These are phyloP conservation scores for Tamandua tetradactyla DNA, from an alignment of 2,797 vertebrate species.

Conservation along the genomic window DNA sequence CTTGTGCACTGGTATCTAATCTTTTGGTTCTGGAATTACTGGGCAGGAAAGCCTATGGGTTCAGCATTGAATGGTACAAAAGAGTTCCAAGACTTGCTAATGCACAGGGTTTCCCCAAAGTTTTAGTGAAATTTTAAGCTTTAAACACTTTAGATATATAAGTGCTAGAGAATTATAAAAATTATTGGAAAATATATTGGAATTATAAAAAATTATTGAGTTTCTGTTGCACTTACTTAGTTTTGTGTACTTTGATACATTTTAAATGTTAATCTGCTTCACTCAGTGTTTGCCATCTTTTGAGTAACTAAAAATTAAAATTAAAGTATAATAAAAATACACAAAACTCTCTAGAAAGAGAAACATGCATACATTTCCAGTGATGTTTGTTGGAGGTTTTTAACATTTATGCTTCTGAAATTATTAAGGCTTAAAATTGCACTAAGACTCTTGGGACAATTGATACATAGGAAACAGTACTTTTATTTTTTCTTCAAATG, in stretches of 20 bases:
- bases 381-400: slow-evolving; percentile 5
- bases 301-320: slow-evolving; percentile 22
- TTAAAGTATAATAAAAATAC: neutral
- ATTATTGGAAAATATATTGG: neutral
- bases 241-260: neutral
- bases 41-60: neutral
- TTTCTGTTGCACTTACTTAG: neutral
- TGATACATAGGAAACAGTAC: neutral
- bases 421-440: slow-evolving; percentile 3
- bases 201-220: too few species aligned
- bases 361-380: neutral
- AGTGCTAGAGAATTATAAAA: neutral
- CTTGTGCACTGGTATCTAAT: neutral
- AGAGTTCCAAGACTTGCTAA: neutral
- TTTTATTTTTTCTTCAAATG: neutral
- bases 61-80: neutral
- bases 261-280: neutral
- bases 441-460: neutral
- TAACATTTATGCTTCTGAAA: slow-evolving; percentile 34
- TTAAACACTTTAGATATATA: neutral
- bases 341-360: neutral
- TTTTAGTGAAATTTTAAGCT: neutral
- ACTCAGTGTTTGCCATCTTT: neutral
- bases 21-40: neutral
- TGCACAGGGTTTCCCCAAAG: neutral